A percentile compares a stretch with the other conserved stretches of the same genome.
Evolutionary conservation across 1,140 invertebrate genomes (phyloP).

Genomic region (Euwallacea fornicatus): DNA sequence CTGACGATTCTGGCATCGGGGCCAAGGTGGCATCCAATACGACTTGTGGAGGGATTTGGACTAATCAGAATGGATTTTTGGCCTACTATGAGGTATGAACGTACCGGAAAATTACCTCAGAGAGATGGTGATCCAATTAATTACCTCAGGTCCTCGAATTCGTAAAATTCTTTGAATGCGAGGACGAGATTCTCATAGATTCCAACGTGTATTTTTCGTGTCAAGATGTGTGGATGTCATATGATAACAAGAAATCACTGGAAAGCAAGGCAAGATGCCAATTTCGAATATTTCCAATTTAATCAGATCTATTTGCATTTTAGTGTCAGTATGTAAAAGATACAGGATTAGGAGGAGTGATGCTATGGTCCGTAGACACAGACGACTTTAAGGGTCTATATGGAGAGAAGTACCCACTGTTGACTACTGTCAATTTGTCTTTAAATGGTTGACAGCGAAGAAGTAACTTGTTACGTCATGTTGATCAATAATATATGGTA

Average conservation of each 20-base stretch:
- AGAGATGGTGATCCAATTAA: too few species aligned
- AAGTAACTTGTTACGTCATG: neutral
- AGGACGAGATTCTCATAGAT: neutral
- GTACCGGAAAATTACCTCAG: neutral
- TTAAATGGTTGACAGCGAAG: constrained; percentile 3
- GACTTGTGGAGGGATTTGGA: constrained; percentile 59
- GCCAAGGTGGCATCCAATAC: constrained; percentile 55
- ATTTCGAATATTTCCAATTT: neutral
- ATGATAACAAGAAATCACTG: constrained; percentile 28
- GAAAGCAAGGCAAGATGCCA: constrained; percentile 16
- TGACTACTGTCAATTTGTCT: constrained; percentile 56
- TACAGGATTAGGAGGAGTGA: constrained; percentile 62
- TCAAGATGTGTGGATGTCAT: constrained; percentile 27
- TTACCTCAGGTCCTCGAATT: too few species aligned
- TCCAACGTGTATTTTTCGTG: constrained; percentile 26
- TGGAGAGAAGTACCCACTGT: constrained; percentile 60
- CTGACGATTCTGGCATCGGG: constrained; percentile 52
- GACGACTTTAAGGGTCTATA: constrained; percentile 58
- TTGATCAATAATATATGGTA: too few species aligned
- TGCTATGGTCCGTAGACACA: constrained; percentile 76
- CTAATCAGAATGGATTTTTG: constrained; percentile 59
- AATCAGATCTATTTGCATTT: constrained; percentile 15
- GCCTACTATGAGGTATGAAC: constrained; percentile 38
- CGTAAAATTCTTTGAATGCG: too few species aligned
- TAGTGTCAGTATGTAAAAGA: constrained; percentile 43